Conservation (phyloP, 2,797 vertebrate genomes). For the Sylvilagus floridanus region DNA sequence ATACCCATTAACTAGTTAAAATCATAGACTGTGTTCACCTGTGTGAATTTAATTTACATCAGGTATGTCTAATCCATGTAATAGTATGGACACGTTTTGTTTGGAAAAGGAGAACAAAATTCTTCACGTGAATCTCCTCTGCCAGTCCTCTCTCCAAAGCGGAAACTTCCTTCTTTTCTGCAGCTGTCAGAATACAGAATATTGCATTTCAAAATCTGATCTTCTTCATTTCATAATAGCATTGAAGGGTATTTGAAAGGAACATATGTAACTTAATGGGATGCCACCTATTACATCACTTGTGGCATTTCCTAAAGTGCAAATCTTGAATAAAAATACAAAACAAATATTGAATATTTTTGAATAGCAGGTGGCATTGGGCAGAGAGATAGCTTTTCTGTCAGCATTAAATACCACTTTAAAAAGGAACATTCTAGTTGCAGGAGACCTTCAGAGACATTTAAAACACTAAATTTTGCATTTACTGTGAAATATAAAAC, state of each 20-base stretch:
- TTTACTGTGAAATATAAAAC: constrained; percentile 63
- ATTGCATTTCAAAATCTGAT: constrained; percentile 66
- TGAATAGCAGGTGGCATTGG: constrained; percentile 63
- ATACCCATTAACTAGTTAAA: constrained; percentile 35
- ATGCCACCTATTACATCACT: constrained; percentile 71
- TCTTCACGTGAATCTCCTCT: constrained; percentile 4
- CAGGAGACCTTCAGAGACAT: constrained; percentile 54
- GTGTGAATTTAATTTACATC: not conserved
- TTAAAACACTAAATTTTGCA: constrained; percentile 53
- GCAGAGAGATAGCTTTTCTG: constrained; percentile 51
- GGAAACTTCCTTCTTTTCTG: constrained; percentile 54
- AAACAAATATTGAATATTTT: constrained; percentile 83
- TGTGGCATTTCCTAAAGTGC: constrained; percentile 83
- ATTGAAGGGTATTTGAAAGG: constrained; percentile 66
- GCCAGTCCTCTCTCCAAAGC: not conserved
- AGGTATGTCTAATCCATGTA: constrained; percentile 2
- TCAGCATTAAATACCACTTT: constrained; percentile 64
- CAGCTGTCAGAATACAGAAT: constrained; percentile 37
- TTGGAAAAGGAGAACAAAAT: not conserved
- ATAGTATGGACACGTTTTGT: not conserved
- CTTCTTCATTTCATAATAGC: constrained; percentile 70
- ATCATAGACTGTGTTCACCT: constrained; percentile 11
- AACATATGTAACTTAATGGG: constrained; percentile 76
- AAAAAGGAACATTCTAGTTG: constrained; percentile 57
- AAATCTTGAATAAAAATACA: constrained; percentile 81